Evolutionary conservation across 2,888 invertebrate genomes (phyloP).

Genomic region (Rhagophthalmus giganteus): DNA sequence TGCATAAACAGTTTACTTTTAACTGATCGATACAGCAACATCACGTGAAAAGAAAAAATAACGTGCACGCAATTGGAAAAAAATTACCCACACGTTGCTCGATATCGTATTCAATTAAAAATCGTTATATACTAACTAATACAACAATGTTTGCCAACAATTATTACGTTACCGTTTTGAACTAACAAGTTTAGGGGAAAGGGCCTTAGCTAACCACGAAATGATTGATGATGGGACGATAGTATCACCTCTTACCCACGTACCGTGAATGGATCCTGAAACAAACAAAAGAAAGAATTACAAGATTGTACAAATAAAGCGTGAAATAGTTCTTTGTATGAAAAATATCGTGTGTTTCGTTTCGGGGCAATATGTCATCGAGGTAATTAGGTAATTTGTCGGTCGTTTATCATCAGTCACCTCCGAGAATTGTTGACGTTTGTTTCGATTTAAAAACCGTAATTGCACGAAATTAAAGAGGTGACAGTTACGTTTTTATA

Average conservation of each 20-base stretch:
- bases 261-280: slow-evolving; percentile 68
- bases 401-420: slow-evolving; percentile 28
- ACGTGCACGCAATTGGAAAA: too few species aligned
- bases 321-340: slow-evolving; percentile 21
- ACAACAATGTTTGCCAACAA: too few species aligned
- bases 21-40: too few species aligned
- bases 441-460: slow-evolving; percentile 17
- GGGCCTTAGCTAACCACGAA: slow-evolving; percentile 21
- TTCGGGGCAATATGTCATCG: slow-evolving; percentile 27
- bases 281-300: slow-evolving; percentile 55
- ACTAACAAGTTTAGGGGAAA: not conserved
- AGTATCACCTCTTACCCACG: slow-evolving; percentile 46
- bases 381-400: slow-evolving; percentile 28
- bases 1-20: too few species aligned
- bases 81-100: too few species aligned
- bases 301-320: slow-evolving; percentile 27
- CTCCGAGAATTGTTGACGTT: too few species aligned
- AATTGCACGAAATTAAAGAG: too few species aligned
- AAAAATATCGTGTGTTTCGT: slow-evolving; percentile 24
- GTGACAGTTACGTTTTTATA: too few species aligned
- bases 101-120: too few species aligned
- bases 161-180: not conserved
- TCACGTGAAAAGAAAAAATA: too few species aligned
- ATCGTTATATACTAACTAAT: too few species aligned
- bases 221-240: slow-evolving; percentile 39